Base-by-base conservation (phyloP, 2,888 invertebrate genomes). In the Dasysyrphus tricinctus region DNA sequence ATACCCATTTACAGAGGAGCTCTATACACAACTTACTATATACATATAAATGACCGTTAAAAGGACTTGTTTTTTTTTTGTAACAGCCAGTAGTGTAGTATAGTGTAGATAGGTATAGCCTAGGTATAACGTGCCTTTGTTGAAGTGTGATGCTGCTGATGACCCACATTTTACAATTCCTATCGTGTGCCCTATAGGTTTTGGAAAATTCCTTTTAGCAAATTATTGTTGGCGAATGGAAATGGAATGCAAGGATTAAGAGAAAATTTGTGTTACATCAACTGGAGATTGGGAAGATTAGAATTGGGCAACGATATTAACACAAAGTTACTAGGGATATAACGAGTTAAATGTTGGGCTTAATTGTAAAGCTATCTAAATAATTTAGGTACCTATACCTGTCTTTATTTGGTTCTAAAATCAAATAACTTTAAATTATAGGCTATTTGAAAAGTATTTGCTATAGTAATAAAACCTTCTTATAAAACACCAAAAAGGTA, bases 121-220 rank as follows among this genome's bases (percentile, higher is more conserved):
- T n/a, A 32, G 24, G 24, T 54, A 67, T 54, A 77, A 69, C 61
- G 63, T 78, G 54, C n/a, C 72, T 57, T 70, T 70, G 75, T 70
- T 81, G 44, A 63, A 86, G 81, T 82, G 78, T 65, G 72, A 79
- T 82, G 82, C 75, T 82, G 82, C 75, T 59, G 65, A 75, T 82
- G 86, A 75, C 86, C 86, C 67, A 86, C 54, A 82, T 82, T 82
- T 75, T 61, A 12, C n/a, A 39, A 42, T 63, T 80, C 24, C 54
- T 42, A 54, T 63, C 42, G 77, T 86, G 65, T 82, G 72, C 54
- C 51, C 42, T 51, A n/a, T n/a, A 56, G 16, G 72, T 79, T 82
- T 61, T 47, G 49, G 49, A 42, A 63, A 81, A 81, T 70, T 70
- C 78, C 78, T 79, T 65, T 79, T 86, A 75, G 54, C 29, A 70